Percentiles rank a stretch among this genome's conserved stretches.
Conservation (phyloP, 92 coral and sea anemone species). For the Desmophyllum pertusum region DNA sequence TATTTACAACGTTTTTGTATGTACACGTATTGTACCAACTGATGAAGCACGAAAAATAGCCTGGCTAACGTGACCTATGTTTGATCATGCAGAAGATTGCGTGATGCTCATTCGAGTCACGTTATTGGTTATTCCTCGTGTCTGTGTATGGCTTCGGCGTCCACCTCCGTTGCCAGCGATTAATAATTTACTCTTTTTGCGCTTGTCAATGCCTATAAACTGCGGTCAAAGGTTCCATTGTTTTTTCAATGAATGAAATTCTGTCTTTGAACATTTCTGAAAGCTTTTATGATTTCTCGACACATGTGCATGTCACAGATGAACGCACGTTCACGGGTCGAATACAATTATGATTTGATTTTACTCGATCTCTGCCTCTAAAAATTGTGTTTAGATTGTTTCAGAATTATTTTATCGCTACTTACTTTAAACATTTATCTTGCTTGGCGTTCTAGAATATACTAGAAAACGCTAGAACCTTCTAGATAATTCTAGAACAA, state of each 20-base stretch:
- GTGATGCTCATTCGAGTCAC: too few species aligned
- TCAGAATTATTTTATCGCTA: background rate
- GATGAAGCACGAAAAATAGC: too few species aligned
- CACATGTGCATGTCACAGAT: background rate
- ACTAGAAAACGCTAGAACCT: constrained; percentile 46
- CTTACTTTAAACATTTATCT: background rate
- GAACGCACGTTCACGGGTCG: background rate
- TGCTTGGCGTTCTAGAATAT: constrained; percentile 35
- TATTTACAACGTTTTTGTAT: too few species aligned
- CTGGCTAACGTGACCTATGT: too few species aligned
- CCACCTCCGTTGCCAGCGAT: background rate
- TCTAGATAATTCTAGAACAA: constrained; percentile 24
- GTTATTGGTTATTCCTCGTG: too few species aligned
- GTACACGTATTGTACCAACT: too few species aligned
- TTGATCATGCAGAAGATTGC: too few species aligned
- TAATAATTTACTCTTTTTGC: too few species aligned
- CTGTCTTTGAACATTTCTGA: background rate
- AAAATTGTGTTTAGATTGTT: background rate
- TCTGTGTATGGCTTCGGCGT: too few species aligned
- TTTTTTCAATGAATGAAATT: background rate
- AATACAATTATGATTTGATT: background rate
- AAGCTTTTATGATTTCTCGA: background rate
- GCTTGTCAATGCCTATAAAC: background rate
- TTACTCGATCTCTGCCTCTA: background rate
- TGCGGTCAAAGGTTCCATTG: background rate